Conservation (phyloP, 1,140 invertebrate species). For the Bacillus rossius region DNA sequence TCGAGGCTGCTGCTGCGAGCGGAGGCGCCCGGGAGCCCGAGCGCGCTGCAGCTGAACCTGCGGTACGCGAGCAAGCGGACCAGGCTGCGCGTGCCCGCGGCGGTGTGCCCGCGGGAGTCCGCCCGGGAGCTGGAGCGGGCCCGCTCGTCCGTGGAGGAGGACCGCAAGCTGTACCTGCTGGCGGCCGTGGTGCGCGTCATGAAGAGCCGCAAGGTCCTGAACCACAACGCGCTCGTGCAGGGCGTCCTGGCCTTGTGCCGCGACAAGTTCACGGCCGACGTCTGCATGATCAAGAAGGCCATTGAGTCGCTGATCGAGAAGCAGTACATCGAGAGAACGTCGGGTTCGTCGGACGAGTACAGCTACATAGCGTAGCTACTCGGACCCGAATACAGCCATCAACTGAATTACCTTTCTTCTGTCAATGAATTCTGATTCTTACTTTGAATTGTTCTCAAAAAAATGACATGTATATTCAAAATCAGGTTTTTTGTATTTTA, state of each 20-base stretch:
- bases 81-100: no score
- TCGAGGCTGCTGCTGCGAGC: no score
- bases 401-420: no score
- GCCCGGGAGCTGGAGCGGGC: slow-evolving; percentile 82
- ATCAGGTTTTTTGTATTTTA: no score
- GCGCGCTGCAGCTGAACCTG: no score
- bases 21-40: no score
- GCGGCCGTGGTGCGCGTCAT: slow-evolving; percentile 95
- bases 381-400: no score
- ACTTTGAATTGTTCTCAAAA: no score
- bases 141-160: slow-evolving; percentile 89
- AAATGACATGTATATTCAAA: no score
- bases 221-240: slow-evolving; percentile 90
- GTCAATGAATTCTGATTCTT: no score
- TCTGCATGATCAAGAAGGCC: slow-evolving; percentile 96
- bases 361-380: slow-evolving; percentile 97
- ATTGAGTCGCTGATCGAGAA: slow-evolving; percentile 97
- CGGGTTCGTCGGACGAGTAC: slow-evolving; percentile 91
- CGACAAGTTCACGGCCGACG: slow-evolving; percentile 86
- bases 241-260: slow-evolving; percentile 88
- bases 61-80: no score
- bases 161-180: slow-evolving; percentile 95
- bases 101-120: slow-evolving; percentile 47
- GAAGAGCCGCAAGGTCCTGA: slow-evolving; percentile 85
- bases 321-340: slow-evolving; percentile 92